phyloP scores from a whole-genome alignment of 2,113 vertebrate species.

The Brienomyrus longianalis region DNA sequence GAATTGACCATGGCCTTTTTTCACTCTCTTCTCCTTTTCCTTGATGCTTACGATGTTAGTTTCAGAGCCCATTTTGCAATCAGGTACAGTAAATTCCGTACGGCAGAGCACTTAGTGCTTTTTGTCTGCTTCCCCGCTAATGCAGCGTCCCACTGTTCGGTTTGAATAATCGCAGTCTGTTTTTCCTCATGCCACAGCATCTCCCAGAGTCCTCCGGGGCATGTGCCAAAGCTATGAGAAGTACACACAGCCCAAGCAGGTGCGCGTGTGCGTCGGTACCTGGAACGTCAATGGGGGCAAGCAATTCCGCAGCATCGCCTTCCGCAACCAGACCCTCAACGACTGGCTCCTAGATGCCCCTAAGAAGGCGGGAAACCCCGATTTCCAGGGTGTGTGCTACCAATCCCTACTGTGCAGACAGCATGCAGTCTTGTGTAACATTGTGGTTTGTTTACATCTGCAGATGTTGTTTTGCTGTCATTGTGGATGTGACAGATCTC shows the following conservation, averaged over 20 bases:
- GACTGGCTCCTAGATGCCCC: conserved; percentile 96
- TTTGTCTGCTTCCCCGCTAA: neutral
- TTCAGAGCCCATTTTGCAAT: conserved; percentile 95
- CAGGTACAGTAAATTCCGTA: conserved; percentile 80
- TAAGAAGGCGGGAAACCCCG: conserved; percentile 74
- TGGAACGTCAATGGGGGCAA: conserved; percentile 98
- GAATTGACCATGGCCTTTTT: conserved; percentile 11
- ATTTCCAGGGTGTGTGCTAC: conserved; percentile 77
- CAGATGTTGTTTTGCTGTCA: neutral
- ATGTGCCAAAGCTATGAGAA: conserved; percentile 95
- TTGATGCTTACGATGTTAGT: conserved; percentile 76
- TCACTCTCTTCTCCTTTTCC: conserved; percentile 46
- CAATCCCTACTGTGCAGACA: neutral
- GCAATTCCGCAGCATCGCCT: conserved; percentile 95
- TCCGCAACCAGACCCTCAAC: conserved; percentile 92
- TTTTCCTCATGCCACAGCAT: conserved; percentile 62
- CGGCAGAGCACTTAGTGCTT: conserved; percentile 11
- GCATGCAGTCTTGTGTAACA: neutral
- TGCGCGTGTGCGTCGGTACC: conserved; percentile 82
- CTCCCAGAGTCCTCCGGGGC: conserved; percentile 83
- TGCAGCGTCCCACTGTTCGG: neutral
- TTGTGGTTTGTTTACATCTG: neutral
- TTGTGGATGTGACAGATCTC: neutral
- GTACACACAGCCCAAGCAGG: conserved; percentile 82
- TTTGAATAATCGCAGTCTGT: neutral